Evolutionary conservation across 2,888 invertebrate genomes (phyloP).

Genomic region (Embidobia sp.): DNA sequence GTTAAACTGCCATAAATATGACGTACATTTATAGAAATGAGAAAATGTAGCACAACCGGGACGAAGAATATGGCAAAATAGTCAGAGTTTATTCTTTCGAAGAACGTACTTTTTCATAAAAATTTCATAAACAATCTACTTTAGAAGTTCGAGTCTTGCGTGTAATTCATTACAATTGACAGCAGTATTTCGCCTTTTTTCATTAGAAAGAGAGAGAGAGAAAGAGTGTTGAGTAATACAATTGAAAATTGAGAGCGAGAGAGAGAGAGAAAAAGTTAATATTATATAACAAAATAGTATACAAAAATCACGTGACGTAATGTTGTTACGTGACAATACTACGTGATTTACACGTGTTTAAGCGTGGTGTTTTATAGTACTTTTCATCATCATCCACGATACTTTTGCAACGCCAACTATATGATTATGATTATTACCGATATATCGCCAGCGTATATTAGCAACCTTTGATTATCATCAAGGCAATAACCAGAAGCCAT

Average conservation of each 20-base stretch:
- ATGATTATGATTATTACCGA: constrained; percentile 2
- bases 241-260: too few species aligned
- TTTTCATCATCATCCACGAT: constrained; percentile 19
- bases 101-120: constrained; percentile 53
- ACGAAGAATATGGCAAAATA: not conserved
- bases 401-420: constrained; percentile 14
- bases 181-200: constrained; percentile 41
- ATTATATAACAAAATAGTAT: constrained; percentile 14
- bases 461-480: constrained; percentile 34
- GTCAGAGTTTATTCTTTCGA: constrained; percentile 13
- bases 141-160: constrained; percentile 6
- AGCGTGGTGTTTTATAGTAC: constrained; percentile 35
- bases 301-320: constrained; percentile 50
- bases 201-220: constrained; percentile 21
- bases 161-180: constrained; percentile 27
- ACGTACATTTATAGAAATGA: not conserved
- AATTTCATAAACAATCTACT: constrained; percentile 9
- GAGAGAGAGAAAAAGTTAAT: not conserved
- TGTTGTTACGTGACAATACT: constrained; percentile 40
- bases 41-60: not conserved
- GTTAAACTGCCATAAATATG: constrained; percentile 20
- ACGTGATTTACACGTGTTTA: constrained; percentile 42
- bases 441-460: constrained; percentile 1
- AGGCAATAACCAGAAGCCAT: constrained; percentile 6
- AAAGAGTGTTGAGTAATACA: constrained; percentile 33